A percentile compares a stretch with the other conserved stretches of the same genome.
phyloP scores from a whole-genome alignment of 1,140 invertebrate species.

The Lordiphosa collinella region DNA sequence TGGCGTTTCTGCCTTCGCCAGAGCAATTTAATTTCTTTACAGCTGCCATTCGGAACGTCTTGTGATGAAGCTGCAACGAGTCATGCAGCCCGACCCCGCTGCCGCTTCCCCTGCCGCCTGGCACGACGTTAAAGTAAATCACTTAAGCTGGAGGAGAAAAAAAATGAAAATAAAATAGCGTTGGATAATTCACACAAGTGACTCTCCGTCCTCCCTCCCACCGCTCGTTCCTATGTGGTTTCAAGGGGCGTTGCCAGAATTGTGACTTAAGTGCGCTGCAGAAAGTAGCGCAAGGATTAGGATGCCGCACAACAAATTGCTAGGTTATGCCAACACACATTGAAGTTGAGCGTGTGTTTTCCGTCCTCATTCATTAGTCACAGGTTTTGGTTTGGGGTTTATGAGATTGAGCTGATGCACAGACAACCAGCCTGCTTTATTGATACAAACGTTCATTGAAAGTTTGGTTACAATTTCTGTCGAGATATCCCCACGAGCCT shows the following conservation, averaged over 20 bases:
- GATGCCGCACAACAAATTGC: conserved; percentile 56
- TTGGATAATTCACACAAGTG: conserved; percentile 34
- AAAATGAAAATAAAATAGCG: conserved; percentile 20
- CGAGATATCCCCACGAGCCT: no score
- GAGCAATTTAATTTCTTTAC: conserved; percentile 68
- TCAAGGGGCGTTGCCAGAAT: conserved; percentile 1
- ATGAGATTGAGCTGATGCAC: conserved; percentile 2
- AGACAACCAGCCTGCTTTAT: no score
- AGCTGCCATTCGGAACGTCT: conserved; percentile 61
- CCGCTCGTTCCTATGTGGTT: conserved; percentile 2
- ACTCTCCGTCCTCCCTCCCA: neutral
- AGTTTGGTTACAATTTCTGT: no score
- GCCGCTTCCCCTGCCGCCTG: neutral
- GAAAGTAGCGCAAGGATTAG: conserved; percentile 57
- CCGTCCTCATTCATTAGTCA: conserved; percentile 9
- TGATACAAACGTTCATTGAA: no score
- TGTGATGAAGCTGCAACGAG: conserved; percentile 50
- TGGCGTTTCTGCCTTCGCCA: conserved; percentile 1
- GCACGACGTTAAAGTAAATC: conserved; percentile 57
- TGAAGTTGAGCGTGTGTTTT: conserved; percentile 7
- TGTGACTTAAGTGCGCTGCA: conserved; percentile 55
- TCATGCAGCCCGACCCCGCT: neutral
- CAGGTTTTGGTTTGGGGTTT: no score
- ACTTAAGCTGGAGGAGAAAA: conserved; percentile 62
- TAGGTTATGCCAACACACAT: conserved; percentile 44